These are phyloP conservation scores for Dasypogon diadema DNA, from an alignment of 2,888 invertebrate species.

Conservation along the genomic window DNA sequence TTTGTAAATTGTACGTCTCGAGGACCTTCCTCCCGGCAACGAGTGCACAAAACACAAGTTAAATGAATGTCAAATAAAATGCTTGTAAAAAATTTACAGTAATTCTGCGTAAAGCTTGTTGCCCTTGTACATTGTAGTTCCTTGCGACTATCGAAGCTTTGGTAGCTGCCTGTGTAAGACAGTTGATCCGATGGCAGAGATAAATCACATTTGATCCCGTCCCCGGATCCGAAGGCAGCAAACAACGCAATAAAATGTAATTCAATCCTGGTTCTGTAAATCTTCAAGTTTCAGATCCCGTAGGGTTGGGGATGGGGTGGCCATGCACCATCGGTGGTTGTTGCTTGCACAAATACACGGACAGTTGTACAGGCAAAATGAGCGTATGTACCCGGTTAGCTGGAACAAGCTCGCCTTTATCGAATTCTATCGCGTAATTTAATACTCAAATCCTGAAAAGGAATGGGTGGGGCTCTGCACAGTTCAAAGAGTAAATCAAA, in stretches of 20 bases:
- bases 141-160: neutral
- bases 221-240: neutral
- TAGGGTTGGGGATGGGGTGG: neutral
- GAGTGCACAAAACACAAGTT: neutral
- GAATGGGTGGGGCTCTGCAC: neutral
- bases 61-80: constrained; percentile 4
- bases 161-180: constrained; percentile 1
- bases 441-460: neutral
- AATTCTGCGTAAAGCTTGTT: neutral
- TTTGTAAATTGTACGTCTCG: neutral
- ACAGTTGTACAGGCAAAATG: neutral
- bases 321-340: neutral
- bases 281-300: constrained; percentile 17
- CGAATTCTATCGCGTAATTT: constrained; percentile 31
- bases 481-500: constrained; percentile 25
- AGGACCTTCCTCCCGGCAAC: neutral
- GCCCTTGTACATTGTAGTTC: neutral
- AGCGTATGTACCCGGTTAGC: neutral
- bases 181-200: constrained; percentile 16
- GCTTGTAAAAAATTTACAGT: neutral
- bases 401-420: constrained; percentile 1
- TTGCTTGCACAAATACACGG: neutral
- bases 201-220: constrained; percentile 33
- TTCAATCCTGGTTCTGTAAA: constrained; percentile 30
- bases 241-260: constrained; percentile 40